Conservation (phyloP, 2,888 invertebrate species). For the Homarus gammarus region DNA sequence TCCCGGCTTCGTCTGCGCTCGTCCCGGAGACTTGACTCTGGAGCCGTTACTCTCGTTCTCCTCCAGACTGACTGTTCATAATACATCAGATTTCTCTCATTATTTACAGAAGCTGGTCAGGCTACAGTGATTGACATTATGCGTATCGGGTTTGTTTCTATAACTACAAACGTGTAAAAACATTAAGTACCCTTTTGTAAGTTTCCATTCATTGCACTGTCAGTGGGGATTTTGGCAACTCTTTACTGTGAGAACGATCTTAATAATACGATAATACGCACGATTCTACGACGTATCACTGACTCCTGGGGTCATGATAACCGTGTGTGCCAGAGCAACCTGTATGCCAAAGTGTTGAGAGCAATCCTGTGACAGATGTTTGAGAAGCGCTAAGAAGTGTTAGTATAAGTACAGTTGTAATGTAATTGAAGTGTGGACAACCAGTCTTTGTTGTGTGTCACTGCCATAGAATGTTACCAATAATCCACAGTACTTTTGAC, state of each 20-base stretch:
- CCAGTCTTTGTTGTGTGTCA: no score
- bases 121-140: conserved; percentile 51
- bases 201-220: conserved; percentile 41
- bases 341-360: no score
- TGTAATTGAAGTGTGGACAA: no score
- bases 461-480: no score
- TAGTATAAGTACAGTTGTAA: no score
- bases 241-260: not conserved
- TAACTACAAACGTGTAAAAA: conserved; percentile 70
- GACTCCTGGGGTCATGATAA: no score
- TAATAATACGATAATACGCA: conserved; percentile 22
- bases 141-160: conserved; percentile 47
- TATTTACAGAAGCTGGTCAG: conserved; percentile 67
- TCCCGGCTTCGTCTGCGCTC: conserved; percentile 17
- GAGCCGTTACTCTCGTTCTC: conserved; percentile 4
- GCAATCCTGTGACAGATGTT: no score
- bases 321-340: no score
- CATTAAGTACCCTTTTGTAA: conserved; percentile 48
- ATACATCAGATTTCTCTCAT: conserved; percentile 71
- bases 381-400: no score
- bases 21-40: not conserved
- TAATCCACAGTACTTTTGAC: no score
- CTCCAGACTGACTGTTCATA: conserved; percentile 42
- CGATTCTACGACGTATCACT: not conserved
- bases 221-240: not conserved